phyloP scores from a whole-genome alignment of 1,140 invertebrate species.

The Drosophila novamexicana region DNA sequence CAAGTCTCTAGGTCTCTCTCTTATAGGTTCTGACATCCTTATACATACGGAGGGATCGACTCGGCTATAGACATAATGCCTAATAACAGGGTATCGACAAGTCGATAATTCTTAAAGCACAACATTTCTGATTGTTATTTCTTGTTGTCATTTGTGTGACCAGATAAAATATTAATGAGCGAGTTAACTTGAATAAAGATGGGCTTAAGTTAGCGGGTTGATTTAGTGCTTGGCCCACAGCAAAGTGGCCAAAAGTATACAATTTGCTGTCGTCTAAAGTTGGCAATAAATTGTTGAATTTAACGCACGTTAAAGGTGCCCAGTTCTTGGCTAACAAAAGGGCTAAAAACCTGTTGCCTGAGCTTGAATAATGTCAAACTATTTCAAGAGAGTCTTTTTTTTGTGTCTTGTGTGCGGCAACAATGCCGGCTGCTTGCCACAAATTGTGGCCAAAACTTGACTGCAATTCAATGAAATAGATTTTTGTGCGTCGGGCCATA shows the following conservation, averaged over 20 bases:
- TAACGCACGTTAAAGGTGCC: no score
- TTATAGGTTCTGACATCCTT: no score
- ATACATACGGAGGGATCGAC: no score
- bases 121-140: neutral
- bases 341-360: no score
- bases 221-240: no score
- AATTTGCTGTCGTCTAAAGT: neutral
- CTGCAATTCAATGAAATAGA: conserved; percentile 21
- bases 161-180: conserved; percentile 66
- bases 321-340: no score
- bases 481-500: neutral
- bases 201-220: conserved; percentile 7
- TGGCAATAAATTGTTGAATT: conserved; percentile 16
- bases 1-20: no score
- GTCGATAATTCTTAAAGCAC: neutral
- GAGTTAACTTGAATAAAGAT: neutral
- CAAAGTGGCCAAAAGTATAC: neutral
- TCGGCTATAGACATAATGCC: no score
- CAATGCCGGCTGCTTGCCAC: neutral
- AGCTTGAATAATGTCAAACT: no score
- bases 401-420: neutral
- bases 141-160: conserved; percentile 37
- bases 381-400: no score
- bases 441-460: conserved; percentile 25
- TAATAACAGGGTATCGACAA: no score